Evolutionary conservation across 2,888 invertebrate genomes (phyloP).

Genomic region (Amphipyra tragopoginis): DNA sequence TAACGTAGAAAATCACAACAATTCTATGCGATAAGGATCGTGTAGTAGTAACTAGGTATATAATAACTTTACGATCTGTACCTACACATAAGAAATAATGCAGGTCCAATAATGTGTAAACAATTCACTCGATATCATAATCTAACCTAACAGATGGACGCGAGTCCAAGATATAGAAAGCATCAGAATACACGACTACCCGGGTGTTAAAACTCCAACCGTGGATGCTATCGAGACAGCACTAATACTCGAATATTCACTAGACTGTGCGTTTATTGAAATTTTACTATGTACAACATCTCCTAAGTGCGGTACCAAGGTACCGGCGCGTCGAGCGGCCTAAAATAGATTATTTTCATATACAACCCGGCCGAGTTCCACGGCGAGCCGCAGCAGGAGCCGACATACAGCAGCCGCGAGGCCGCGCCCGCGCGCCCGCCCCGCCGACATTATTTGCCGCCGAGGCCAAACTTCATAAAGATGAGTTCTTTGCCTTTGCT

Average conservation of each 20-base stretch:
- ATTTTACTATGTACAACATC: slow-evolving; percentile 86
- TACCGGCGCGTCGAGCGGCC: slow-evolving; percentile 72
- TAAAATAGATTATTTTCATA: slow-evolving; percentile 74
- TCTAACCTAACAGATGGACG: slow-evolving; percentile 83
- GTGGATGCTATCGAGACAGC: slow-evolving; percentile 84
- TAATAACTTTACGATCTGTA: slow-evolving; percentile 74
- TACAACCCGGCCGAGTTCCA: slow-evolving; percentile 69
- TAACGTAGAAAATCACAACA: slow-evolving; percentile 78
- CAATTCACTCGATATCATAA: slow-evolving; percentile 74
- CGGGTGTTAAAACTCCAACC: slow-evolving; percentile 76
- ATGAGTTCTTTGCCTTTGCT: slow-evolving; percentile 98
- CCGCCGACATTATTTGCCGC: slow-evolving; percentile 91
- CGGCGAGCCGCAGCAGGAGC: slow-evolving; percentile 61
- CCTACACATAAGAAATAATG: slow-evolving; percentile 76
- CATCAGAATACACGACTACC: slow-evolving; percentile 80
- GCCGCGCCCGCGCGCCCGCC: slow-evolving; percentile 68
- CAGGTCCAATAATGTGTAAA: slow-evolving; percentile 76
- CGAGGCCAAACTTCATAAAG: slow-evolving; percentile 98
- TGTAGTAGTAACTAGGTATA: slow-evolving; percentile 76
- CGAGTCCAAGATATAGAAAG: slow-evolving; percentile 80
- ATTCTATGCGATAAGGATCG: slow-evolving; percentile 72
- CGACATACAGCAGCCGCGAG: slow-evolving; percentile 52
- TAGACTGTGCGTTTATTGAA: slow-evolving; percentile 89
- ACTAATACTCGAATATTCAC: slow-evolving; percentile 87
- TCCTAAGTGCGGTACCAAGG: slow-evolving; percentile 72